Evolutionary conservation across 2,113 vertebrate species (phyloP), one percentile per base, ranked within the genome.

Genomic region (Ciconia stormi): DNA sequence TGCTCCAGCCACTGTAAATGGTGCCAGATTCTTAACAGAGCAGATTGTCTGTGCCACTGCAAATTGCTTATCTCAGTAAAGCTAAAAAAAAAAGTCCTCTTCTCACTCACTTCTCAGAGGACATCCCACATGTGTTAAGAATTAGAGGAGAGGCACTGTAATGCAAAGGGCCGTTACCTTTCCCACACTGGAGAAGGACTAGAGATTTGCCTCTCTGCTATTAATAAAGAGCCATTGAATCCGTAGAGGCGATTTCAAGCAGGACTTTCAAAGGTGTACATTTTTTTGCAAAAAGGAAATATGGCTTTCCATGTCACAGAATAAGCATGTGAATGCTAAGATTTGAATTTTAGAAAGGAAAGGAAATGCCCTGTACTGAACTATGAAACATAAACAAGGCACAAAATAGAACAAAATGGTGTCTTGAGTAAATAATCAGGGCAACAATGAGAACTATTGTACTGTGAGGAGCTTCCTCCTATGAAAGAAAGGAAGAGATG

Each of bases 1-100:
- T 82, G 87, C 93, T 91, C 91, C 89, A 95, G 90, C 88, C 95
- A 97, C 94, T 93, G 93, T 91, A 95, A 97, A 90, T 82, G 83
- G 93, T 95, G 93, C 90, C 91, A 95, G 89, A 44, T 91, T 94
- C 91, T 93, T 96, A 94, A 91, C 88, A 90, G 95, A 95, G 86
- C 95, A 97, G 93, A 93, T 92, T 97, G 82, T 72, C 95, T 94
- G 71, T 80, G 87, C 89, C 79, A 77, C 65, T 91, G 76, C 38
- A 95, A 90, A 94, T 92, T 83, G 74, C 84, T 86, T 96, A 86
- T 87, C 87, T 82, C 42, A 55, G 69, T 82, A 80, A 96, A 88
- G 78, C 59, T 56, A 42, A 65, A 62, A 70, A 70, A 14, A 67
- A 46, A 66, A 52, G 8, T 59, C 4, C 0, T 49, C 56, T 85